Conservation (phyloP, 2,888 invertebrate species). For the Cerastoderma edule region DNA sequence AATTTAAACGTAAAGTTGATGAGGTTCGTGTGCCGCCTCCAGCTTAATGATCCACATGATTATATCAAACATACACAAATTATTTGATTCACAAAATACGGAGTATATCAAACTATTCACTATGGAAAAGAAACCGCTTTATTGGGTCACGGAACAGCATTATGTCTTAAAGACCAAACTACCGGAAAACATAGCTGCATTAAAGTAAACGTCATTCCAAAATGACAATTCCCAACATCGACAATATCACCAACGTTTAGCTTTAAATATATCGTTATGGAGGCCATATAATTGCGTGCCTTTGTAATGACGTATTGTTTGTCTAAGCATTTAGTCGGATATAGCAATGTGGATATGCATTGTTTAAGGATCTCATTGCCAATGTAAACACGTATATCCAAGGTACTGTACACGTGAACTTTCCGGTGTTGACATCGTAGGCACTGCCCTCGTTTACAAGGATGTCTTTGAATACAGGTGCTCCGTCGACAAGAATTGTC, state of each 20-base stretch:
- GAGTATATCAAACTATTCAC: too few species aligned
- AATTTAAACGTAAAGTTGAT: too few species aligned
- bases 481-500: background rate
- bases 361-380: background rate
- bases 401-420: background rate
- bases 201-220: too few species aligned
- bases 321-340: background rate
- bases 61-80: too few species aligned
- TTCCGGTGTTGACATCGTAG: background rate
- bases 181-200: too few species aligned
- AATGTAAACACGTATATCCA: slow-evolving; percentile 2
- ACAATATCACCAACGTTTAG: background rate
- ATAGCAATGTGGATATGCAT: background rate
- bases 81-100: too few species aligned
- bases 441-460: background rate
- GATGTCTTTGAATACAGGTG: background rate
- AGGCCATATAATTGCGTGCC: background rate
- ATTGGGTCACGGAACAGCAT: too few species aligned
- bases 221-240: background rate
- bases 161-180: too few species aligned
- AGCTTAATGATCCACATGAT: too few species aligned
- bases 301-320: background rate
- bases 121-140: too few species aligned
- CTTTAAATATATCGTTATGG: background rate
- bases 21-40: too few species aligned